phyloP scores from a whole-genome alignment of 2,113 vertebrate genomes.

The Thryonomys swinderianus region DNA sequence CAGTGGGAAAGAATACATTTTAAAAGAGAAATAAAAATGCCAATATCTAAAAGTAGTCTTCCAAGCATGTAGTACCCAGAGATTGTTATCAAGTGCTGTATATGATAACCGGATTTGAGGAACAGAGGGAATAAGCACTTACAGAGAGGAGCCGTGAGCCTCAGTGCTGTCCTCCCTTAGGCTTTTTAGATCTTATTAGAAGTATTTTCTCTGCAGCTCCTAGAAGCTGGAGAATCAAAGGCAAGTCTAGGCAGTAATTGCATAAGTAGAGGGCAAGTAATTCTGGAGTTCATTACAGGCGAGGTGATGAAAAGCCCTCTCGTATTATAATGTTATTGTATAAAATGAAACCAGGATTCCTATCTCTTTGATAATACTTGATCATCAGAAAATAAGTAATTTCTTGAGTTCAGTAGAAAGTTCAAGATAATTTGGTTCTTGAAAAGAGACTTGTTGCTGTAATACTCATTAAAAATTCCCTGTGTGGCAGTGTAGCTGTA shows the following conservation, averaged over 20 bases:
- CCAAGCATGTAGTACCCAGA: not conserved
- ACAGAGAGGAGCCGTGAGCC: not conserved
- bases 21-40: conserved; percentile 46
- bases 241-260: conserved; percentile 75
- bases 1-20: conserved; percentile 46
- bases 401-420: conserved; percentile 64
- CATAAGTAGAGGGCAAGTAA: conserved; percentile 62
- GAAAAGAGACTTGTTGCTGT: conserved; percentile 62
- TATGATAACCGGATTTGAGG: conserved; percentile 58
- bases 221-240: conserved; percentile 56
- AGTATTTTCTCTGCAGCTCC: conserved; percentile 25
- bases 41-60: conserved; percentile 42
- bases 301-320: conserved; percentile 41
- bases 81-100: conserved; percentile 33
- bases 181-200: conserved; percentile 43
- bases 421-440: conserved; percentile 37
- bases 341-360: conserved; percentile 33
- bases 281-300: conserved; percentile 66
- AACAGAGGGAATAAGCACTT: conserved; percentile 27
- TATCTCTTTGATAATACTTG: conserved; percentile 42
- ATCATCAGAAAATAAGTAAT: conserved; percentile 57
- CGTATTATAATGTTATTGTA: conserved; percentile 51
- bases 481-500: not conserved
- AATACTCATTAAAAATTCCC: not conserved
- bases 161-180: not conserved